Conservation (phyloP, 2,113 vertebrate genomes). For the Callionymus lyra region DNA sequence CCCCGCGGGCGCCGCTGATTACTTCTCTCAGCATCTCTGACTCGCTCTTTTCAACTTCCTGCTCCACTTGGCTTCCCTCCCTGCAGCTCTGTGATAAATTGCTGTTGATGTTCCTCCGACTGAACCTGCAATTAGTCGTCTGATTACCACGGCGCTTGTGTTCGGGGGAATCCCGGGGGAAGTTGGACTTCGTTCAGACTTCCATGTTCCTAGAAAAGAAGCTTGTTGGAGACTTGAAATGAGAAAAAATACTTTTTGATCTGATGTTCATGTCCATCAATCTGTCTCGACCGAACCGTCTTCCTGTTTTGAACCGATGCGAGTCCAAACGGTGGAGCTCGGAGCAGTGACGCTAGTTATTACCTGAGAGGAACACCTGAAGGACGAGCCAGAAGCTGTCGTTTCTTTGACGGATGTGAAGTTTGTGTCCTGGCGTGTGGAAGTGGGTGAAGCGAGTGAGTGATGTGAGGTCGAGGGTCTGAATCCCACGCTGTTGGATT, state of each 20-base stretch:
- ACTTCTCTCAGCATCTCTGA: conserved; percentile 12
- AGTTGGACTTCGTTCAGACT: conserved; percentile 7
- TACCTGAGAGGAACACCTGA: conserved; percentile 38
- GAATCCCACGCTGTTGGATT: too few species aligned
- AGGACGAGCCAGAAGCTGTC: conserved; percentile 16
- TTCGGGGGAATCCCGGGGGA: conserved; percentile 27
- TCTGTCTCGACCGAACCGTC: not conserved
- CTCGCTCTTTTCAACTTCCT: not conserved
- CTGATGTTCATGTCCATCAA: not conserved
- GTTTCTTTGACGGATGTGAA: conserved; percentile 3
- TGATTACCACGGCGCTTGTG: conserved; percentile 35
- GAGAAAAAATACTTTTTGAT: not conserved
- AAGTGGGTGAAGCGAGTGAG: too few species aligned
- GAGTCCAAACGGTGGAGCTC: not conserved
- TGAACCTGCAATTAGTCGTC: conserved; percentile 45
- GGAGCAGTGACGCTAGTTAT: conserved; percentile 9
- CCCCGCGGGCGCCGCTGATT: conserved; percentile 28
- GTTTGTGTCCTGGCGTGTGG: conserved; percentile 6
- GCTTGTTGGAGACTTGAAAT: too few species aligned
- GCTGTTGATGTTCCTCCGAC: conserved; percentile 25
- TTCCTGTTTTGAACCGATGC: not conserved
- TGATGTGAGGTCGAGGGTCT: too few species aligned
- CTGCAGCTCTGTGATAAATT: conserved; percentile 41
- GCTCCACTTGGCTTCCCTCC: conserved; percentile 9
- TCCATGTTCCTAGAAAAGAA: not conserved